phyloP scores from a whole-genome alignment of 1,140 invertebrate species.

The Trypoxylus dichotomus region DNA sequence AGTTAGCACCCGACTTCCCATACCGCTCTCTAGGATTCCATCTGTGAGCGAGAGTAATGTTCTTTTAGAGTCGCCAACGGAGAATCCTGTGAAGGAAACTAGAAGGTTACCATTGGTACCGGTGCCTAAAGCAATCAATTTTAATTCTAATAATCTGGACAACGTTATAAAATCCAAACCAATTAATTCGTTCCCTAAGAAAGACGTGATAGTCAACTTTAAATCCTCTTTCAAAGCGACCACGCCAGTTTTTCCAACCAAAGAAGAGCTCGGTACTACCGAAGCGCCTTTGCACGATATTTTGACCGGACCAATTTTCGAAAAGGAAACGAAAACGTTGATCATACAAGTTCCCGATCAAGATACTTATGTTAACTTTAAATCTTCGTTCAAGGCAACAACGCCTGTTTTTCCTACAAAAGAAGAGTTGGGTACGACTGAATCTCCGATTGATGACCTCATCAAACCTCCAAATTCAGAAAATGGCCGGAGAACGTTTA shows the following conservation, averaged over 20 bases:
- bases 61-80: background rate
- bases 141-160: background rate
- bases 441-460: background rate
- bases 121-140: constrained; percentile 22
- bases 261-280: constrained; percentile 20
- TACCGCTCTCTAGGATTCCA: no score
- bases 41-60: background rate
- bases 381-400: constrained; percentile 45
- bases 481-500: background rate
- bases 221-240: constrained; percentile 45
- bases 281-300: constrained; percentile 1
- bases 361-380: constrained; percentile 39
- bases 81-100: background rate
- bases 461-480: background rate
- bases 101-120: constrained; percentile 29
- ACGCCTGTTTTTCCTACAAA: constrained; percentile 49
- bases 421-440: constrained; percentile 27
- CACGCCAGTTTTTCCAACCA: constrained; percentile 48
- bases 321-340: background rate
- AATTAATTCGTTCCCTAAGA: constrained; percentile 5
- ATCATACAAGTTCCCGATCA: background rate
- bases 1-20: background rate
- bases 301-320: constrained; percentile 31
- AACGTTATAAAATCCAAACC: constrained; percentile 14
- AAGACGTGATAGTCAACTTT: constrained; percentile 40